A percentile compares a stretch with the other conserved stretches of the same genome.
These are phyloP conservation scores for Phaonia tiefii DNA, from an alignment of 2,888 invertebrate genomes.

Conservation along the genomic window DNA sequence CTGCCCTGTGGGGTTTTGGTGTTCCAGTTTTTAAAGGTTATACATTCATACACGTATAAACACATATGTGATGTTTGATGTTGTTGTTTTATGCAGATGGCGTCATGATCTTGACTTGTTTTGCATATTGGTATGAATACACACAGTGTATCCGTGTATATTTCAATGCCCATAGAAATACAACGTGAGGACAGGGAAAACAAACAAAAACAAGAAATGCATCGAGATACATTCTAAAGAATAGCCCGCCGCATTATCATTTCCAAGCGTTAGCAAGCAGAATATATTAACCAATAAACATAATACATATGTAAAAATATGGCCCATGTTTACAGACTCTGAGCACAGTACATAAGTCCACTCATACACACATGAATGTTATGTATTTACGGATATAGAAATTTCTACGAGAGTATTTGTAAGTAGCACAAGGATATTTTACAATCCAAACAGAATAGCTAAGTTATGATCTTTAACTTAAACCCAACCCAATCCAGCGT, in stretches of 20 bases:
- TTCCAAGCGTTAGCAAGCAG: conserved; percentile 7
- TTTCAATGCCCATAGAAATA: conserved; percentile 17
- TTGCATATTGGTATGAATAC: background rate
- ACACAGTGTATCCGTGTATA: conserved; percentile 5
- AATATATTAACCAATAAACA: conserved; percentile 37
- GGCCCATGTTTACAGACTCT: conserved; percentile 3
- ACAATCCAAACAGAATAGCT: background rate
- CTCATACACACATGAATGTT: background rate
- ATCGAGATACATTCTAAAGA: background rate
- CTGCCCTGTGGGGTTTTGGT: background rate
- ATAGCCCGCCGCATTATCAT: conserved; percentile 5
- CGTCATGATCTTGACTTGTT: conserved; percentile 34
- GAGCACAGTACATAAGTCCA: background rate
- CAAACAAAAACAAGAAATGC: background rate
- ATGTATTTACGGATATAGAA: background rate
- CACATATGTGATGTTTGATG: conserved; percentile 24
- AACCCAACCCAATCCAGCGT: background rate
- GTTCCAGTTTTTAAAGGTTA: conserved; percentile 10
- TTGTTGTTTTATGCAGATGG: conserved; percentile 1
- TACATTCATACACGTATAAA: background rate
- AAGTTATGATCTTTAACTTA: no score
- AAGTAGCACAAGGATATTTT: conserved; percentile 20
- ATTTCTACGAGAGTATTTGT: background rate
- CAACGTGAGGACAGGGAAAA: background rate
- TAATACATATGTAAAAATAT: conserved; percentile 6